Percentiles rank a stretch among this genome's conserved stretches.
Conservation (phyloP, 2,888 invertebrate genomes). For the Meganola albula region DNA sequence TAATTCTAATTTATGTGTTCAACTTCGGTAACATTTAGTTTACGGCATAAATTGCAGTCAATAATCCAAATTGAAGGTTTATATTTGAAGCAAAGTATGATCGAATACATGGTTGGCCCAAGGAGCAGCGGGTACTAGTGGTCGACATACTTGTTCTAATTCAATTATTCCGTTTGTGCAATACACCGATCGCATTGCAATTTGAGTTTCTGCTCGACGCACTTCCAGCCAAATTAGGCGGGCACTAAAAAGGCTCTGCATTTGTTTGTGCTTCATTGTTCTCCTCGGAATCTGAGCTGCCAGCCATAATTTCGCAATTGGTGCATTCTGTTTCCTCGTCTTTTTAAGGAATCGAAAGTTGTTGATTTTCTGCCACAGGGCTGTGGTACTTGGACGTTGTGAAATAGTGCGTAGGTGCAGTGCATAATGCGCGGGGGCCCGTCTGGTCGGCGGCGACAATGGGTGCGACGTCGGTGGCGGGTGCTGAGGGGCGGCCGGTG, state of each 20-base stretch:
- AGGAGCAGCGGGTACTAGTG: constrained; percentile 40
- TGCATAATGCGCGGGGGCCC: constrained; percentile 63
- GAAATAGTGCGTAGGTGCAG: constrained; percentile 68
- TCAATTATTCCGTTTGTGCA: constrained; percentile 72
- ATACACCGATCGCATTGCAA: constrained; percentile 65
- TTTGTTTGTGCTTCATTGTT: constrained; percentile 69
- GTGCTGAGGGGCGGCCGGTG: constrained; percentile 63
- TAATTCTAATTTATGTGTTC: too few relatives aligned
- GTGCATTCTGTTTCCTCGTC: constrained; percentile 56
- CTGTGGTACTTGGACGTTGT: constrained; percentile 50
- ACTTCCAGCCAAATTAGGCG: constrained; percentile 68
- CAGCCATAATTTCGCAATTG: constrained; percentile 58
- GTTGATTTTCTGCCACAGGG: constrained; percentile 57
- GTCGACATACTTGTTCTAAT: constrained; percentile 60
- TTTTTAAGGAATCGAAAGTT: constrained; percentile 74
- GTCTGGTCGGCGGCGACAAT: constrained; percentile 49
- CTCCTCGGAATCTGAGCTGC: constrained; percentile 62
- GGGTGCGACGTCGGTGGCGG: constrained; percentile 39
- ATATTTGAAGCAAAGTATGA: too few relatives aligned
- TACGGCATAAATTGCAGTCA: too few relatives aligned
- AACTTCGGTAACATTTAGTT: too few relatives aligned
- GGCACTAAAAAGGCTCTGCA: constrained; percentile 66
- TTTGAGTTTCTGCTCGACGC: constrained; percentile 63
- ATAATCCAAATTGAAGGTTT: too few relatives aligned
- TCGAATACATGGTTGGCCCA: constrained; percentile 39